Evolutionary conservation across 2,888 invertebrate species (phyloP).

Genomic region (Agrilus cyanescens): DNA sequence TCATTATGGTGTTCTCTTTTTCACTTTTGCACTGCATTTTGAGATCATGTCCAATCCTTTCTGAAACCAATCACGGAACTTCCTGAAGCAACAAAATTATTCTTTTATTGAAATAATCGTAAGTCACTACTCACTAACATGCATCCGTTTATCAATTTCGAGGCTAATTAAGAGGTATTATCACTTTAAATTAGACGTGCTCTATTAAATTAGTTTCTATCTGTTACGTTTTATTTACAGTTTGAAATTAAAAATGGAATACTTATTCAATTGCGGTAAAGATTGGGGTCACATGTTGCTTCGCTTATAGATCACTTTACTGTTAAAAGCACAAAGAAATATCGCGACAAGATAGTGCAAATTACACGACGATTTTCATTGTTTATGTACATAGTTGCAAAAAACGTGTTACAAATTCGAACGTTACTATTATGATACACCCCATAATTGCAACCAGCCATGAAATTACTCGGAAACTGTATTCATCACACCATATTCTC

Average conservation of each 20-base stretch:
- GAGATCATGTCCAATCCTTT: too few species aligned
- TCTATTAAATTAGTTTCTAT: constrained; percentile 3
- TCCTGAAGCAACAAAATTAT: background rate
- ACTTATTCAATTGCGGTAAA: constrained; percentile 3
- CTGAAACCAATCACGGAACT: constrained; percentile 12
- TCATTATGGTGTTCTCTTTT: too few species aligned
- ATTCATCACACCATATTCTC: constrained; percentile 7
- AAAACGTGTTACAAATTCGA: background rate
- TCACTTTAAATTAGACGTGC: constrained; percentile 3
- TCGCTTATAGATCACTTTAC: constrained; percentile 18
- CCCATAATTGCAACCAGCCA: constrained; percentile 23
- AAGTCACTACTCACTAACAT: background rate
- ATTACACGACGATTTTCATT: too few species aligned
- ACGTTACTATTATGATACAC: constrained; percentile 17
- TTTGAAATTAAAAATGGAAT: constrained; percentile 1
- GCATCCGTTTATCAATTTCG: constrained; percentile 3
- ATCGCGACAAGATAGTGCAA: constrained; percentile 3
- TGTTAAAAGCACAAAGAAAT: constrained; percentile 10
- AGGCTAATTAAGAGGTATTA: constrained; percentile 2
- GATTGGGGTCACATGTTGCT: constrained; percentile 42
- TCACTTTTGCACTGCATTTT: too few species aligned
- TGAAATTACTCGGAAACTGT: constrained; percentile 16
- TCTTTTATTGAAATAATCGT: too few species aligned
- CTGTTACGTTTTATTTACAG: constrained; percentile 5
- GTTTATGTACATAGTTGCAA: background rate